A percentile compares a stretch with the other conserved stretches of the same genome.
Evolutionary conservation across 2,888 invertebrate genomes (phyloP).

Genomic region (Leucania comma): DNA sequence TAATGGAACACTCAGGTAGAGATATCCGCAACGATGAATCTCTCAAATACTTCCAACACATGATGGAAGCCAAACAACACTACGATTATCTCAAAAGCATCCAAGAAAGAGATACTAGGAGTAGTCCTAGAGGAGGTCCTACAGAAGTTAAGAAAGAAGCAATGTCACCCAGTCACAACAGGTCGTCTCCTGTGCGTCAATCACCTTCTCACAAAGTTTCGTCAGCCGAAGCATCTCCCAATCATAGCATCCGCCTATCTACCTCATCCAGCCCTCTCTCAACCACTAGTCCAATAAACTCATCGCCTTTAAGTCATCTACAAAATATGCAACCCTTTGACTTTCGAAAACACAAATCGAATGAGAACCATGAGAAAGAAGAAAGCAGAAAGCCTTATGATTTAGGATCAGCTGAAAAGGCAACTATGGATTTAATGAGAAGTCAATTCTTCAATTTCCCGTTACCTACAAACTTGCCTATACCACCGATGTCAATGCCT

Average conservation of each 20-base stretch:
- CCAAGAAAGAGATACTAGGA: constrained; percentile 81
- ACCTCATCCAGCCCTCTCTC: constrained; percentile 88
- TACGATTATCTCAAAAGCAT: constrained; percentile 84
- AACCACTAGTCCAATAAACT: constrained; percentile 91
- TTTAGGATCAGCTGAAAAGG: constrained; percentile 81
- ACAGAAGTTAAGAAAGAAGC: constrained; percentile 80
- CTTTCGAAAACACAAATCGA: constrained; percentile 92
- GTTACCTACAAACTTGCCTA: constrained; percentile 90
- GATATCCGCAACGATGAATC: constrained; percentile 84
- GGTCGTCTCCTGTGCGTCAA: constrained; percentile 76
- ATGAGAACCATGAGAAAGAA: constrained; percentile 81
- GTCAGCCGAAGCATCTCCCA: constrained; percentile 84
- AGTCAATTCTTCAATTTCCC: constrained; percentile 92
- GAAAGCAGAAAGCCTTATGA: constrained; percentile 87
- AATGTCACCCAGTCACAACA: constrained; percentile 79
- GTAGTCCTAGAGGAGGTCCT: constrained; percentile 67
- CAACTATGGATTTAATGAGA: constrained; percentile 91
- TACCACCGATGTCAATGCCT: constrained; percentile 90
- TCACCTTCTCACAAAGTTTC: constrained; percentile 81
- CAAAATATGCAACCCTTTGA: constrained; percentile 99
- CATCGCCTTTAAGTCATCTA: constrained; percentile 96
- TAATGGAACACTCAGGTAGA: constrained; percentile 91
- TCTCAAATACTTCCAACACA: constrained; percentile 85
- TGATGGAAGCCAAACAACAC: constrained; percentile 87
- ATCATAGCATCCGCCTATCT: constrained; percentile 82